A percentile compares a stretch with the other conserved stretches of the same genome.
phyloP scores from a whole-genome alignment of 2,888 invertebrate genomes.

The Drosophila prostipennis region DNA sequence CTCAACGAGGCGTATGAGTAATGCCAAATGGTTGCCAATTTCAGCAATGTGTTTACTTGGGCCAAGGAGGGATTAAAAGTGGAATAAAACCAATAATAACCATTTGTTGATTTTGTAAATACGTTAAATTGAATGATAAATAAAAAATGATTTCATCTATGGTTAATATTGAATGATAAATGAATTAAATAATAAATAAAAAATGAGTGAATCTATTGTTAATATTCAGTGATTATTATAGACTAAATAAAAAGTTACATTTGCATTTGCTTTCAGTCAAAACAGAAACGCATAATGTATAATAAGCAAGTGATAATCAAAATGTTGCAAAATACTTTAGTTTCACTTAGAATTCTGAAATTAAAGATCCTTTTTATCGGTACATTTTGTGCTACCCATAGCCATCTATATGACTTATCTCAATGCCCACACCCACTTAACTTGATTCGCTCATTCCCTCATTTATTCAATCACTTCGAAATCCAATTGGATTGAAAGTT shows the following conservation, averaged over 20 bases:
- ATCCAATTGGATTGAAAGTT: conserved; percentile 35
- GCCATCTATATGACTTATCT: not conserved
- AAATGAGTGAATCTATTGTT: not conserved
- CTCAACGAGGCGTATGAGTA: conserved; percentile 39
- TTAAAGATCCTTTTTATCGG: too few relatives aligned
- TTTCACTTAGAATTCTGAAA: too few relatives aligned
- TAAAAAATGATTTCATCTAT: too few relatives aligned
- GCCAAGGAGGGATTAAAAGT: not conserved
- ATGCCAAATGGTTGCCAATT: conserved; percentile 15
- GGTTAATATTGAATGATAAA: too few relatives aligned
- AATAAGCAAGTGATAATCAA: too few relatives aligned
- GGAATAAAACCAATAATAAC: not conserved
- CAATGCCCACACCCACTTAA: conserved; percentile 6
- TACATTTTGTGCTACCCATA: not conserved
- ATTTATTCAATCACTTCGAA: conserved; percentile 30
- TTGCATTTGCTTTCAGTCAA: too few relatives aligned
- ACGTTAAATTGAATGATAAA: too few relatives aligned
- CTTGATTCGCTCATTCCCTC: conserved; percentile 11
- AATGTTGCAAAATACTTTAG: too few relatives aligned
- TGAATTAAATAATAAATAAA: not conserved
- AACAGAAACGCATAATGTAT: too few relatives aligned
- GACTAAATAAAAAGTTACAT: not conserved
- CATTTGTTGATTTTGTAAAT: not conserved
- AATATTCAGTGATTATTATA: not conserved
- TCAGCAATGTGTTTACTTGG: not conserved